Conservation (phyloP, 2,113 vertebrate genomes). For the Bubalus kerabau region DNA sequence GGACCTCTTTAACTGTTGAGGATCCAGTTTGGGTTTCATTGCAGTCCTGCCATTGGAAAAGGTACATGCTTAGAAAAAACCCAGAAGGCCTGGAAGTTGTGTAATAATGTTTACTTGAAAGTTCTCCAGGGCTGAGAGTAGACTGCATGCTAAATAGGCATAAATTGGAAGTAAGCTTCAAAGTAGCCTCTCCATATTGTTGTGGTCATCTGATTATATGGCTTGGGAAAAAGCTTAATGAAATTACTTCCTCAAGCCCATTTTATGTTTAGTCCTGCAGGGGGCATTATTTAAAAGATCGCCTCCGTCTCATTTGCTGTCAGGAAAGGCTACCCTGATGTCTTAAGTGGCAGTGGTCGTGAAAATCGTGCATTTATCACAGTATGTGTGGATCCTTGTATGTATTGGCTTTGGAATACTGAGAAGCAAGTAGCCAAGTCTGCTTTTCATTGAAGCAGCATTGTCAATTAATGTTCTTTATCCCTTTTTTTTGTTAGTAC, state of each 20-base stretch:
- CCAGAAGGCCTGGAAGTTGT: not conserved
- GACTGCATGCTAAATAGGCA: not conserved
- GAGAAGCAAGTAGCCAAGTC: not conserved
- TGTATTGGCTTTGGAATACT: not conserved
- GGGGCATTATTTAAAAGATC: not conserved
- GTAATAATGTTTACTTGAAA: not conserved
- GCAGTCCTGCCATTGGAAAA: not conserved
- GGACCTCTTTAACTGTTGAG: not conserved
- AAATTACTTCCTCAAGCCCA: not conserved
- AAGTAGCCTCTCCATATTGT: not conserved
- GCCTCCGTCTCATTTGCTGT: not conserved
- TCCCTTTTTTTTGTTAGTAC: not conserved
- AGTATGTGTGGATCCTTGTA: not conserved
- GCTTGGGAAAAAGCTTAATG: not conserved
- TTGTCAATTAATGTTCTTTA: not conserved
- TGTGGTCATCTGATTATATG: not conserved
- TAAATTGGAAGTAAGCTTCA: not conserved
- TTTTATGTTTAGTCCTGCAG: not conserved
- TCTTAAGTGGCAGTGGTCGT: not conserved
- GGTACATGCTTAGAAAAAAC: not conserved
- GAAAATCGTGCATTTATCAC: not conserved
- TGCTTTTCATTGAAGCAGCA: not conserved
- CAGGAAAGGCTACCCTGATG: not conserved
- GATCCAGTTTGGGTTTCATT: not conserved
- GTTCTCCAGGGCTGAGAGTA: not conserved